Evolutionary conservation across 2,797 vertebrate species (phyloP), one percentile per base, ranked within the genome.

Genomic region (Microtus obscurus): DNA sequence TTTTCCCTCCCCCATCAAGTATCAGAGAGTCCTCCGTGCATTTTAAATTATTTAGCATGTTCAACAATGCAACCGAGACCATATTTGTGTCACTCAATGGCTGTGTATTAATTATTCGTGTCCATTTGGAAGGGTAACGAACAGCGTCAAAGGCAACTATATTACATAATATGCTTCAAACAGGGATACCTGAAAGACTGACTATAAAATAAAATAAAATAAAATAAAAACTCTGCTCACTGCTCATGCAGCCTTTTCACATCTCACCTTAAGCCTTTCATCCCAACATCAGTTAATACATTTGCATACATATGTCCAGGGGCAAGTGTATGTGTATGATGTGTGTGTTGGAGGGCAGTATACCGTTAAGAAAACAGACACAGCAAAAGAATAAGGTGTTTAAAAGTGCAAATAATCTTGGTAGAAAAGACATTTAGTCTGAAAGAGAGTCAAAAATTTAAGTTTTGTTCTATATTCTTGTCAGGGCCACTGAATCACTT

Each of bases 1-100:
- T 91, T 97, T 97, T 93, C 77, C 56, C 92, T 82, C 95, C 78
- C 73, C 95, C 65, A 91, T 48, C 93, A 97, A 97, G 96, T 91
- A 93, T 48, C 74, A 94, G 89, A 95, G 90, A 91, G 34, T 94
- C 97, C 95, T 95, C 96, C 93, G 77, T 51, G 93, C 40, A 25
- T 89, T 97, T 97, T 97, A 97, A 98, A 98, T 97, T 96, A 97
- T 98, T 98, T 97, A 98, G 90, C 96, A 97, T 97, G 96, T 95
- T 96, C 87, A 92, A 94, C 80, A 98, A 97, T 97, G 92, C 92
- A 92, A 92, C 1, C 23, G 48, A 96, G 95, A 97, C 96, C 85
- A 93, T 85, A 90, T 91, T 93, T 87, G 3, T 25, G 69, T 94
- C 45, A 82, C 94, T 98, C 97, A 91, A 25, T 87, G 95, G 56